phyloP scores from a whole-genome alignment of 1,140 invertebrate species.

The Octopus sinensis region DNA sequence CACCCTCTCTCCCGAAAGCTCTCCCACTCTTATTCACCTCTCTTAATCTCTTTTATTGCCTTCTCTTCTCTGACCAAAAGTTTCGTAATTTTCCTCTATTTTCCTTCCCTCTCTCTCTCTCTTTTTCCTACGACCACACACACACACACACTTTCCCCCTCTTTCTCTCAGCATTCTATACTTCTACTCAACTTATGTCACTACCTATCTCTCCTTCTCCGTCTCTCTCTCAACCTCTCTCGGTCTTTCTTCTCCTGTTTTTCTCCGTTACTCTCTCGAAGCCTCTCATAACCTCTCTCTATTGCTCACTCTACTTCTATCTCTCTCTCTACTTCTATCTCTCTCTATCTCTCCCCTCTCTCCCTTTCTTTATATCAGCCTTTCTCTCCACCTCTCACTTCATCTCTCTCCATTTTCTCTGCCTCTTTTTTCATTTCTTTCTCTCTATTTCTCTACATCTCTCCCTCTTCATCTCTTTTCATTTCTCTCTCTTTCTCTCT shows the following conservation, averaged over 20 bases:
- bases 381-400: not conserved
- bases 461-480: not conserved
- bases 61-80: not conserved
- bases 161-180: slow-evolving; percentile 3
- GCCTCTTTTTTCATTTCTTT: not conserved
- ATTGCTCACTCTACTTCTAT: slow-evolving; percentile 22
- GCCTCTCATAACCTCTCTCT: slow-evolving; percentile 6
- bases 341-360: slow-evolving; percentile 12
- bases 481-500: not conserved
- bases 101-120: slow-evolving; percentile 43
- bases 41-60: slow-evolving; percentile 8
- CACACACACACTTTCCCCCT: not conserved
- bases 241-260: slow-evolving; percentile 18
- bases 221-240: not conserved
- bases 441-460: not conserved
- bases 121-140: too few species aligned
- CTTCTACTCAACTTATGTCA: too few species aligned
- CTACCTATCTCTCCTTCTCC: slow-evolving; percentile 14
- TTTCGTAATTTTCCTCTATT: not conserved
- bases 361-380: slow-evolving; percentile 15
- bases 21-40: slow-evolving; percentile 16
- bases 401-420: not conserved
- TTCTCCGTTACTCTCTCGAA: slow-evolving; percentile 2
- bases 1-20: slow-evolving; percentile 16
- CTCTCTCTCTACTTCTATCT: slow-evolving; percentile 15